These are phyloP conservation scores for Limonius californicus DNA, from an alignment of 1,140 invertebrate genomes.

Conservation along the genomic window DNA sequence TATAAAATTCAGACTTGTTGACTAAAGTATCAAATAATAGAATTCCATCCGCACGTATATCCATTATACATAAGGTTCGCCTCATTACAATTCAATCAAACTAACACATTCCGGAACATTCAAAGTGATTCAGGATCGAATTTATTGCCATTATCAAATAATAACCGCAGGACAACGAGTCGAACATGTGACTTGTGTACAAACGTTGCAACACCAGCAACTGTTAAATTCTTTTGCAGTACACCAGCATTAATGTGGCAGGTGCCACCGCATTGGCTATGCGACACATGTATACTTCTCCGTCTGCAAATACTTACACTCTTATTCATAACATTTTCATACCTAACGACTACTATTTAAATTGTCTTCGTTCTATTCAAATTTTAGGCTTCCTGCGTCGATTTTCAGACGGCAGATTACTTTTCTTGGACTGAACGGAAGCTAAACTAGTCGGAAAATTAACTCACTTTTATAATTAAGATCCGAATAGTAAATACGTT, in stretches of 20 bases:
- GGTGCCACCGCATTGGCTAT: slow-evolving; percentile 21
- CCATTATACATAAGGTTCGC: no score
- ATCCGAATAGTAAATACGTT: no score
- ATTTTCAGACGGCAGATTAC: no score
- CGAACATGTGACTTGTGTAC: background rate
- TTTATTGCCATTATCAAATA: background rate
- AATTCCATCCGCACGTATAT: no score
- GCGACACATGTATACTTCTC: slow-evolving; percentile 21
- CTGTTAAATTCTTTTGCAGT: background rate
- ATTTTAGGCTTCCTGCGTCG: no score
- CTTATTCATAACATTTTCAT: slow-evolving; percentile 23
- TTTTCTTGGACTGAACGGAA: no score
- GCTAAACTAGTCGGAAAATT: no score
- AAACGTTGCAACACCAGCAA: background rate
- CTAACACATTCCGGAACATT: no score
- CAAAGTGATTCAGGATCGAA: background rate
- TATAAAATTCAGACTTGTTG: no score
- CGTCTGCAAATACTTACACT: slow-evolving; percentile 23
- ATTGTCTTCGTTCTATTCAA: background rate
- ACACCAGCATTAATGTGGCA: slow-evolving; percentile 17
- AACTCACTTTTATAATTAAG: no score
- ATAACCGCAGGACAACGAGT: background rate
- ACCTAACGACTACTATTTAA: background rate
- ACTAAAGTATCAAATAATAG: no score
- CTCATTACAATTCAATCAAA: no score